Percentiles rank a stretch among this genome's conserved stretches.
Conservation (phyloP, 2,113 vertebrate species). For the Desmodus rotundus region DNA sequence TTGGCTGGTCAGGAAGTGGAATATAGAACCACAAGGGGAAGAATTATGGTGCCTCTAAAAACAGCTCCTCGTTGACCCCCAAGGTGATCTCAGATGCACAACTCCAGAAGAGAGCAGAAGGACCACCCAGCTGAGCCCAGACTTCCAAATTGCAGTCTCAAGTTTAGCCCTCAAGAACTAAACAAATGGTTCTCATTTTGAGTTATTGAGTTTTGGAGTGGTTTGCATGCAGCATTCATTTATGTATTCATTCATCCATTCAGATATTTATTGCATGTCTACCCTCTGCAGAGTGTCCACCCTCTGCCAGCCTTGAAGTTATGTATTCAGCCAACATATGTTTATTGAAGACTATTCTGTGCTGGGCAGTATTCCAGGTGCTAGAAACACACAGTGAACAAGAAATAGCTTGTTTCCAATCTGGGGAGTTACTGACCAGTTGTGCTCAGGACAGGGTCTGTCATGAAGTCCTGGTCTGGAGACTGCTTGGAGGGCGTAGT, state of each 20-base stretch:
- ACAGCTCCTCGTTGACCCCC: neutral
- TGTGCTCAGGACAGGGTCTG: fast-evolving
- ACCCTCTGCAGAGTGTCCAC: neutral
- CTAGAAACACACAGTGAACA: neutral
- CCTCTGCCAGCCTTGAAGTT: neutral
- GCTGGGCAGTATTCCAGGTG: neutral
- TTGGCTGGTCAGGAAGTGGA: neutral
- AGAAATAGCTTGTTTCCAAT: neutral
- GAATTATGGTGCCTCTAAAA: neutral
- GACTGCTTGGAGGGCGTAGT: neutral
- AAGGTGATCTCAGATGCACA: neutral
- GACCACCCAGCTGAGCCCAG: neutral
- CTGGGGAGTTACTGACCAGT: slow-evolving; percentile 31
- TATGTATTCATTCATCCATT: neutral
- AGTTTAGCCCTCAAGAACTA: neutral
- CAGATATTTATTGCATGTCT: neutral
- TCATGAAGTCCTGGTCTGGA: fast-evolving
- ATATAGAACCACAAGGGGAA: neutral
- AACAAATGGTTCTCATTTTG: neutral
- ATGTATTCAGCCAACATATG: neutral
- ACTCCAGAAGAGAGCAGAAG: neutral
- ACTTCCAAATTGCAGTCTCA: neutral
- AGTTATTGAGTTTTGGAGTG: neutral
- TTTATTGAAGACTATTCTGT: neutral
- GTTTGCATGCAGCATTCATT: neutral